Percentiles rank a stretch among this genome's conserved stretches.
These are phyloP conservation scores for Cisticola juncidis DNA, from an alignment of 2,113 vertebrate genomes.

Conservation along the genomic window DNA sequence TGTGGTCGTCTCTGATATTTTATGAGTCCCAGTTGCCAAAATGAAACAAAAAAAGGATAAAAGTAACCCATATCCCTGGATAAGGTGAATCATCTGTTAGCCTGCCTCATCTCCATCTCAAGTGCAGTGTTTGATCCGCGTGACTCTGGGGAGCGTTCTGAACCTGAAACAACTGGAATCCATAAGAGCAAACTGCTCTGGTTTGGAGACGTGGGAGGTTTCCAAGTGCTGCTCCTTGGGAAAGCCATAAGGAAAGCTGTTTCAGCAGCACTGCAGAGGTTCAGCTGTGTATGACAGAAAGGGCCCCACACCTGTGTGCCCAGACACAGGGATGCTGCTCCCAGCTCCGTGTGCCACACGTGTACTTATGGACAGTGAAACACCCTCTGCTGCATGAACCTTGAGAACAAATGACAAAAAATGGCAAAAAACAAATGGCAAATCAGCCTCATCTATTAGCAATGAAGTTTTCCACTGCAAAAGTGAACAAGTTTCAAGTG, in stretches of 20 bases:
- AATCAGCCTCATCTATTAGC: not conserved
- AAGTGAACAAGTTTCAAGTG: not conserved
- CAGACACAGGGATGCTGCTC: not conserved
- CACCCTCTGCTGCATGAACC: not conserved
- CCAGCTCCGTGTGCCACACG: not conserved
- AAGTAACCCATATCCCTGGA: conserved; percentile 9
- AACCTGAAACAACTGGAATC: conserved; percentile 63
- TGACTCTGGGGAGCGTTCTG: conserved; percentile 50
- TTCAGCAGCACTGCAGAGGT: not conserved
- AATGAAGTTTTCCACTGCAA: not conserved
- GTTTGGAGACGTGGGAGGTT: not conserved
- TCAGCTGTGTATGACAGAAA: not conserved
- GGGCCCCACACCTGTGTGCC: not conserved
- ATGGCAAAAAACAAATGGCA: not conserved
- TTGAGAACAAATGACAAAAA: not conserved
- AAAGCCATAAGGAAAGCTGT: not conserved
- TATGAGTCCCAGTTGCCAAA: conserved; percentile 38
- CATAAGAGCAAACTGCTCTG: conserved; percentile 56
- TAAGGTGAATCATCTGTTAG: conserved; percentile 20
- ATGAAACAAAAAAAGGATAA: not conserved
- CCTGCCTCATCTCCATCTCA: conserved; percentile 18
- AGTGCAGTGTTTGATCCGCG: conserved; percentile 5
- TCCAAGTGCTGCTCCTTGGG: conserved; percentile 30
- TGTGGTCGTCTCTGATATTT: not conserved
- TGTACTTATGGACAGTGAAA: not conserved